phyloP scores from a whole-genome alignment of 1,140 invertebrate genomes.

The Pogonomyrmex californicus region DNA sequence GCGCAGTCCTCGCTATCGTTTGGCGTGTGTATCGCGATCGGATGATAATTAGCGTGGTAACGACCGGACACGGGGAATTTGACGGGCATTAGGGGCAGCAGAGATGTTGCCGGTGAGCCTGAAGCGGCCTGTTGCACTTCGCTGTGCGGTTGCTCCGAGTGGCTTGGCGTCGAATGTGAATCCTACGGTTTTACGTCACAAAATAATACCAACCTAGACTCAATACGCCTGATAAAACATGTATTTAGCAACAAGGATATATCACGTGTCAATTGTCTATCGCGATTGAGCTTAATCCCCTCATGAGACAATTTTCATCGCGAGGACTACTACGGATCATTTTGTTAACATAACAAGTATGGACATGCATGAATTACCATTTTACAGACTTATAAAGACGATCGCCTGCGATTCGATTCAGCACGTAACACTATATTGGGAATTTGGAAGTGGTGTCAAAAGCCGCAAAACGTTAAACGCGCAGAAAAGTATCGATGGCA shows the following conservation, averaged over 20 bases:
- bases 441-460: neutral
- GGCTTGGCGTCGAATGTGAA: slow-evolving; percentile 83
- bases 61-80: slow-evolving; percentile 82
- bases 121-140: slow-evolving; percentile 77
- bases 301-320: slow-evolving; percentile 15
- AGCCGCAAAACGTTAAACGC: neutral
- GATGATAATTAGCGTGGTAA: slow-evolving; percentile 81
- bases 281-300: neutral
- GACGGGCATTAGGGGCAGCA: slow-evolving; percentile 82
- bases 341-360: neutral
- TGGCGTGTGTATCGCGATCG: slow-evolving; percentile 76
- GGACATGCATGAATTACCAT: neutral
- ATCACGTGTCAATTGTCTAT: neutral
- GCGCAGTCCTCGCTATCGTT: slow-evolving; percentile 76
- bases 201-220: slow-evolving; percentile 28
- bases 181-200: slow-evolving; percentile 81
- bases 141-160: slow-evolving; percentile 82
- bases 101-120: slow-evolving; percentile 72
- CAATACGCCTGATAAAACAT: neutral
- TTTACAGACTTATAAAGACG: neutral
- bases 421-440: neutral
- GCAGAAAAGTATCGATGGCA: neutral
- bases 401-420: neutral
- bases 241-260: neutral
- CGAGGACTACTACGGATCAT: neutral